These are phyloP conservation scores for Colaptes auratus DNA, from an alignment of 2,113 vertebrate species.

Conservation along the genomic window DNA sequence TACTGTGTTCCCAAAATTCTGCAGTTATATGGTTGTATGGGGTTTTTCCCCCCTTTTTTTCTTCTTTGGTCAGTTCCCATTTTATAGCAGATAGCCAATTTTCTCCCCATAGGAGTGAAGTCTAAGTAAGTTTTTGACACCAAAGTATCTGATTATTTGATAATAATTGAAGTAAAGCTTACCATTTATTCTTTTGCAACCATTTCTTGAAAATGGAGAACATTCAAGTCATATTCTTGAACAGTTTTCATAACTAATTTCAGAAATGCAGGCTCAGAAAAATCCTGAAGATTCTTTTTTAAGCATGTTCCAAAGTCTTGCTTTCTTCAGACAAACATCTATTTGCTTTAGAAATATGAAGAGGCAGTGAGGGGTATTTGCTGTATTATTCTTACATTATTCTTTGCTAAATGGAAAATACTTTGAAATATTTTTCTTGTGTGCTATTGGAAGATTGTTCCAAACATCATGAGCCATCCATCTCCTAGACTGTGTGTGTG, in stretches of 20 bases:
- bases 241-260: background rate
- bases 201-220: background rate
- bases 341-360: background rate
- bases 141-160: background rate
- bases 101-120: background rate
- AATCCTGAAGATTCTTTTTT: background rate
- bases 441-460: conserved; percentile 8
- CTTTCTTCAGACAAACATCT: background rate
- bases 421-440: conserved; percentile 8
- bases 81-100: background rate
- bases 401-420: conserved; percentile 22
- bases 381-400: background rate
- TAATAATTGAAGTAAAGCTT: background rate
- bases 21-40: background rate
- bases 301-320: background rate
- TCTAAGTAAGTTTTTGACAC: background rate
- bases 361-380: background rate
- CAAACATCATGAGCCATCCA: background rate
- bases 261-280: background rate
- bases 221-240: background rate
- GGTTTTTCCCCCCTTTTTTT: background rate
- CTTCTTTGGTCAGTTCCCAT: background rate
- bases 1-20: background rate
- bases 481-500: background rate
- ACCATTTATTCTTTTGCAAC: background rate